Conservation (phyloP, 2,113 vertebrate species). For the Thunnus maccoyii region DNA sequence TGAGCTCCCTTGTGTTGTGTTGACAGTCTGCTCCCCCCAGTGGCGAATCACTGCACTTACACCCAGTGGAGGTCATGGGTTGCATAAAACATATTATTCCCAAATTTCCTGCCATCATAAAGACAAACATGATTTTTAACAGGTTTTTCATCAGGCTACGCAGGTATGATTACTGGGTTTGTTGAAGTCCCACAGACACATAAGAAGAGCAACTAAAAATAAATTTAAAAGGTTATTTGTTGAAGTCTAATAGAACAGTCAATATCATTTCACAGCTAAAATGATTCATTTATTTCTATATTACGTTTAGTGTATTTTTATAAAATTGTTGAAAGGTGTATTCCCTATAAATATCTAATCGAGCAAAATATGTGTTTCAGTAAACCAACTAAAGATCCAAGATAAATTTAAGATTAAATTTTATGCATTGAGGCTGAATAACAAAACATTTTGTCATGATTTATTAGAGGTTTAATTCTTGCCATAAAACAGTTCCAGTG, state of each 20-base stretch:
- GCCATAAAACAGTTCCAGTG: slow-evolving; percentile 24
- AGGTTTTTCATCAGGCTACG: too few species aligned
- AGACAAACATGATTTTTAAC: too few species aligned
- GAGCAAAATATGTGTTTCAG: too few species aligned
- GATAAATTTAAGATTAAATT: neutral
- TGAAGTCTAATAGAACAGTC: too few species aligned
- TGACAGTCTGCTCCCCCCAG: slow-evolving; percentile 37
- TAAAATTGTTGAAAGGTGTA: neutral
- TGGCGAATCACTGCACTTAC: slow-evolving; percentile 8
- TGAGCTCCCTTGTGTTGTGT: neutral
- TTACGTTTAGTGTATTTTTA: too few species aligned
- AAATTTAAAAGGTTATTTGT: neutral
- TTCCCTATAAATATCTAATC: too few species aligned
- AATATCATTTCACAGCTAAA: too few species aligned
- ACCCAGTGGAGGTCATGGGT: neutral
- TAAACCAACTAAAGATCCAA: neutral
- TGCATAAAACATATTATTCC: too few species aligned
- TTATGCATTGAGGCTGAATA: neutral
- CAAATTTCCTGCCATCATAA: too few species aligned
- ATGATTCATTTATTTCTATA: too few species aligned
- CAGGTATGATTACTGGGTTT: too few species aligned
- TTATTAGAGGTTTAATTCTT: slow-evolving; percentile 54
- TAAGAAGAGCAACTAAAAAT: neutral
- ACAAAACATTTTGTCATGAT: slow-evolving; percentile 15
- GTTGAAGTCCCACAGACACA: too few species aligned